Conservation (phyloP, 2,888 invertebrate species). For the Tenthredo notha region DNA sequence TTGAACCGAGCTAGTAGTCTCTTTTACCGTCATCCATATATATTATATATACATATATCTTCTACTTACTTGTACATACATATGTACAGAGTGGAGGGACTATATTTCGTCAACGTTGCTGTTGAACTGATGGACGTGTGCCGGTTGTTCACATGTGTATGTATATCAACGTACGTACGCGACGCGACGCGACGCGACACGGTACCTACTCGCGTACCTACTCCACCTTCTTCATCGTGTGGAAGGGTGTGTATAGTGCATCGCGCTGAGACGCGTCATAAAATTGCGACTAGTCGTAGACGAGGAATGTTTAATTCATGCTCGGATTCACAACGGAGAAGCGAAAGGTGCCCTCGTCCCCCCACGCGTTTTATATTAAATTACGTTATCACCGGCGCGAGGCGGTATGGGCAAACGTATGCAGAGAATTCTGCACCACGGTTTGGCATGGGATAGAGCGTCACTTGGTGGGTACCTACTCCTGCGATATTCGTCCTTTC, state of each 20-base stretch:
- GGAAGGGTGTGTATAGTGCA: background rate
- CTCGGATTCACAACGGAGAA: slow-evolving; percentile 46
- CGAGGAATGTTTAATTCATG: slow-evolving; percentile 50
- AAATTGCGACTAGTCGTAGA: slow-evolving; percentile 51
- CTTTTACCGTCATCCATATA: background rate
- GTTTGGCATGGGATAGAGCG: background rate
- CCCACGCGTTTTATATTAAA: slow-evolving; percentile 47
- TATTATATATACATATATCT: background rate
- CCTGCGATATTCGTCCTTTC: slow-evolving; percentile 14
- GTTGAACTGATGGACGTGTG: background rate
- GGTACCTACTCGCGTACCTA: background rate
- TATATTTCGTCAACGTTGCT: slow-evolving; percentile 26
- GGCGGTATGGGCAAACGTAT: background rate
- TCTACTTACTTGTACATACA: background rate
- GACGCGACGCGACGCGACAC: background rate
- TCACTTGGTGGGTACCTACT: background rate
- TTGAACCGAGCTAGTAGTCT: slow-evolving; percentile 30
- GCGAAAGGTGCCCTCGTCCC: slow-evolving; percentile 26
- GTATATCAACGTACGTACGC: background rate
- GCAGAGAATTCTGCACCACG: slow-evolving; percentile 29
- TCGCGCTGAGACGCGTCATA: slow-evolving; percentile 42
- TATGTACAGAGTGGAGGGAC: background rate
- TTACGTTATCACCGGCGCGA: slow-evolving; percentile 13
- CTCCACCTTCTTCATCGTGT: background rate
- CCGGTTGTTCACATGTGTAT: background rate